A percentile compares a stretch with the other conserved stretches of the same genome.
Evolutionary conservation across 2,888 invertebrate genomes (phyloP).

Genomic region (Alloscopus bannaensis): DNA sequence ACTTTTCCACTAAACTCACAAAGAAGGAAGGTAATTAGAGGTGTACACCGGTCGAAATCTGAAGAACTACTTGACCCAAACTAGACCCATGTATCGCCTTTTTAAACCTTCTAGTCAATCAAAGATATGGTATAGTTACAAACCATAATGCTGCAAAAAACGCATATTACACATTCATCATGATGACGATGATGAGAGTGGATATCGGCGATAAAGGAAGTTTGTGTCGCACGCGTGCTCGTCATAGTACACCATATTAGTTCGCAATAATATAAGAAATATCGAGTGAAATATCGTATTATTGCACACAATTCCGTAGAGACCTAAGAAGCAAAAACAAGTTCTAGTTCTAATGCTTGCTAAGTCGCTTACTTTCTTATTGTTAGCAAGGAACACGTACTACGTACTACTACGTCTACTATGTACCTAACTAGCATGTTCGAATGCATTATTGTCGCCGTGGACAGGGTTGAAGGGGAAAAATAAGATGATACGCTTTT

Average conservation of each 20-base stretch:
- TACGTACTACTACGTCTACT: not conserved
- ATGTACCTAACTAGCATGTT: slow-evolving; percentile 22
- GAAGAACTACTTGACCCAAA: slow-evolving; percentile 54
- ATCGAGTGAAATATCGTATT: not conserved
- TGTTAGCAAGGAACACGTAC: not conserved
- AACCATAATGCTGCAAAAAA: not conserved
- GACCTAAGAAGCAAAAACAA: slow-evolving; percentile 39
- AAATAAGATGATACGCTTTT: not conserved
- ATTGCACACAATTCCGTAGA: not conserved
- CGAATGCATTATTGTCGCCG: slow-evolving; percentile 14
- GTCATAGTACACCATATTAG: not conserved
- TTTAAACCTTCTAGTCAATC: slow-evolving; percentile 47
- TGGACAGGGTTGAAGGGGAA: not conserved
- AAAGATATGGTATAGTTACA: slow-evolving; percentile 6
- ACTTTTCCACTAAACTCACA: not conserved
- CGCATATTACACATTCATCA: no score
- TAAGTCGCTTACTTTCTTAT: not conserved
- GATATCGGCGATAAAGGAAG: no score
- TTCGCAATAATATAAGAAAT: not conserved
- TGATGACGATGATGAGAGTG: no score
- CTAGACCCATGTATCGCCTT: slow-evolving; percentile 30
- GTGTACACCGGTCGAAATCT: slow-evolving; percentile 46
- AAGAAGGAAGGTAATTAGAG: slow-evolving; percentile 15
- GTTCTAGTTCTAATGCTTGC: slow-evolving; percentile 33
- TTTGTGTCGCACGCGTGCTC: slow-evolving; percentile 10